Evolutionary conservation across 1,140 invertebrate species (phyloP).

Genomic region (Dendroctonus ponderosae): DNA sequence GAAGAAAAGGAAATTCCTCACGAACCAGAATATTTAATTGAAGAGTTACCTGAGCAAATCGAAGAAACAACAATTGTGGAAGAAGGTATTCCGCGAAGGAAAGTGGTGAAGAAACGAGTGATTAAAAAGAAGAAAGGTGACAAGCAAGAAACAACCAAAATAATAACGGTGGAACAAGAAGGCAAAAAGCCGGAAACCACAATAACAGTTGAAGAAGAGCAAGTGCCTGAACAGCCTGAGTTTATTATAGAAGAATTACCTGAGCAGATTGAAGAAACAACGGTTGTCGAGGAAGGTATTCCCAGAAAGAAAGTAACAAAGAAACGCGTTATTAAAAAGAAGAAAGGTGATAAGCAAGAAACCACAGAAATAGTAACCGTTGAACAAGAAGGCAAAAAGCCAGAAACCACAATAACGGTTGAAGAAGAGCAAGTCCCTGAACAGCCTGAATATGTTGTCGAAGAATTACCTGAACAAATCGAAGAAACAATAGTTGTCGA

Average conservation of each 20-base stretch:
- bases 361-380: conserved; percentile 52
- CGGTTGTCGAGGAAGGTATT: conserved; percentile 35
- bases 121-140: conserved; percentile 46
- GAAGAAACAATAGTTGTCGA: conserved; percentile 33
- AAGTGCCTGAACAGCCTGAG: conserved; percentile 25
- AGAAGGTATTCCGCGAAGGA: conserved; percentile 42
- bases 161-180: conserved; percentile 40
- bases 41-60: conserved; percentile 43
- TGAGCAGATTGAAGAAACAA: conserved; percentile 49
- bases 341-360: conserved; percentile 51
- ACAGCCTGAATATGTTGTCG: conserved; percentile 35
- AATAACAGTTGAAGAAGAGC: conserved; percentile 45
- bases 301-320: conserved; percentile 43
- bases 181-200: conserved; percentile 49
- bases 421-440: conserved; percentile 40
- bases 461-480: conserved; percentile 44
- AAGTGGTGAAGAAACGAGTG: conserved; percentile 45
- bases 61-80: conserved; percentile 22
- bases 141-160: conserved; percentile 43
- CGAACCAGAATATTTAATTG: conserved; percentile 37
- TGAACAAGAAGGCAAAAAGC: conserved; percentile 39
- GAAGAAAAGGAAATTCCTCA: conserved; percentile 39
- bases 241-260: conserved; percentile 45
- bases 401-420: conserved; percentile 43
- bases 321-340: conserved; percentile 50